phyloP scores from a whole-genome alignment of 1,140 invertebrate genomes.

The Bursaphelenchus mucronatus region DNA sequence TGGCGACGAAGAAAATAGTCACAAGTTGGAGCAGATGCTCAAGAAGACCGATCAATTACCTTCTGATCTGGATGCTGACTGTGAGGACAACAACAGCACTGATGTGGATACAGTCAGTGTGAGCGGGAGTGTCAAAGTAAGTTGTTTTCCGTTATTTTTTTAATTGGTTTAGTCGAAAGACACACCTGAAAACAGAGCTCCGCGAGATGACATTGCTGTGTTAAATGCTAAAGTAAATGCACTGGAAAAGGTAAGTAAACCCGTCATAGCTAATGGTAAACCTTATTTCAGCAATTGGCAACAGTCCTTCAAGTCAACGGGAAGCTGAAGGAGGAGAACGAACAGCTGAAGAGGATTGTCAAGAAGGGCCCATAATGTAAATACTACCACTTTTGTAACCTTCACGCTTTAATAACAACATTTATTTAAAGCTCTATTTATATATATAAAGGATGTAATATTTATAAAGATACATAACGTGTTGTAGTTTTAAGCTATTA shows the following conservation, averaged over 20 bases:
- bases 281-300: slow-evolving; percentile 32
- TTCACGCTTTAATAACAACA: no score
- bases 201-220: slow-evolving; percentile 6
- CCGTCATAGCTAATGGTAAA: not conserved
- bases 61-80: slow-evolving; percentile 38
- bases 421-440: no score
- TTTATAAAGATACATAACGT: no score
- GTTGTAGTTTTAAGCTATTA: no score
- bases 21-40: slow-evolving; percentile 34
- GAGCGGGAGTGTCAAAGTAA: slow-evolving; percentile 25
- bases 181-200: slow-evolving; percentile 4
- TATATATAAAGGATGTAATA: no score
- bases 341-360: slow-evolving; percentile 29
- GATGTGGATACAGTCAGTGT: slow-evolving; percentile 35
- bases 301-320: slow-evolving; percentile 30
- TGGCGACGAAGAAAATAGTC: slow-evolving; percentile 14
- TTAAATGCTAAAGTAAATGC: slow-evolving; percentile 21
- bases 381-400: no score
- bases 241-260: slow-evolving; percentile 23
- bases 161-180: slow-evolving; percentile 16
- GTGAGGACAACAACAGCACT: slow-evolving; percentile 35
- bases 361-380: not conserved
- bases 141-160: slow-evolving; percentile 2
- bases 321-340: slow-evolving; percentile 36
- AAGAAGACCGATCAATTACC: slow-evolving; percentile 24